Base-by-base conservation (phyloP, 2,888 invertebrate species). In the Ormia ochracea region DNA sequence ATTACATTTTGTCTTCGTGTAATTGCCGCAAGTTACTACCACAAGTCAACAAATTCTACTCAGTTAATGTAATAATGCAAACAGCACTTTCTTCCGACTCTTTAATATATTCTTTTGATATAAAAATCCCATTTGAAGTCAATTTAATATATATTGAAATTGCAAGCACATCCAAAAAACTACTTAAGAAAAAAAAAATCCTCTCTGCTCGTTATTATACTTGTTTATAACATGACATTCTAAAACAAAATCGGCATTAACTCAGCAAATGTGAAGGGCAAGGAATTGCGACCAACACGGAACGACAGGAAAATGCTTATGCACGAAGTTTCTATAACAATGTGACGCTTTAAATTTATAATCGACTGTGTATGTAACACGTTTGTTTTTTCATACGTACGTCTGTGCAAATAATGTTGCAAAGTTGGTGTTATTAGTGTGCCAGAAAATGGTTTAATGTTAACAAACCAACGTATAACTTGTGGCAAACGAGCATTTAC, bases 291-390 rank as follows among this genome's bases (percentile, higher is more conserved):
- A 61, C 19, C 33, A 45, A 43, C 61, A 63, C 17, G 31, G 21
- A 61, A 68, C 61, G 72, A 56, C 72, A 78, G 56, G 56, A 68
- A 78, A 66, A 63, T 68, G 63, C 48, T 78, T 68, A 69, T 48
- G 52, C 43, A 63, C 43, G 21, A 74, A 78, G 63, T 72, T 66
- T 63, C 10, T 54, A 54, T 36, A 75, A 70, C 58, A 75, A 58
- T 65, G 75, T 66, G 56, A 79, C 38, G 48, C 76, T 76, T 28
- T 36, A 80, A 77, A 79, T 73, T 78, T 74, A 79, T 65, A 79
- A 69, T 74, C 69, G 58, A 69, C 58, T 45, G 14, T 65, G 36
- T 56, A n/a, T 21, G 12, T 56, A 26, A 21, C 10, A 5, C 3
- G 5, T 14, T 21, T 21, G 3, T 21, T 10, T 9, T 12, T 21